These are phyloP conservation scores for Phycodurus eques DNA, from an alignment of 2,113 vertebrate genomes.

Conservation along the genomic window DNA sequence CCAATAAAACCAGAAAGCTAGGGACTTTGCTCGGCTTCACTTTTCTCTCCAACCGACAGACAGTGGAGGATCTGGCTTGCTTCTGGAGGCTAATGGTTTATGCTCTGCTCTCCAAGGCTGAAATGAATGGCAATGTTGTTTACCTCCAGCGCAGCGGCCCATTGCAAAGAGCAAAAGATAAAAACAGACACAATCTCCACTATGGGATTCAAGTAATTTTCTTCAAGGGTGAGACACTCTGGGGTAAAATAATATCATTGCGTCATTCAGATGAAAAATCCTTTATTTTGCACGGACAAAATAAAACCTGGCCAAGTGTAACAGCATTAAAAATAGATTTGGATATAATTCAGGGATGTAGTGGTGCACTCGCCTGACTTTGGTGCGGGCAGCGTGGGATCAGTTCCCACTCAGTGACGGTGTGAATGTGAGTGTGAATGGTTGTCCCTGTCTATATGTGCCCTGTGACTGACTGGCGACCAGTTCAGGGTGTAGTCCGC, in stretches of 20 bases:
- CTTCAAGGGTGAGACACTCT: constrained; percentile 15
- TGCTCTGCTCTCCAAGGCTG: constrained; percentile 54
- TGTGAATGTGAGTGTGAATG: too few species aligned
- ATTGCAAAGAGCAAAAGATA: constrained; percentile 22
- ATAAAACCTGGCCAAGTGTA: constrained; percentile 23
- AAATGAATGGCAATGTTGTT: constrained; percentile 65
- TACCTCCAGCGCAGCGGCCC: constrained; percentile 54
- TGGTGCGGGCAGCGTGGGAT: too few species aligned
- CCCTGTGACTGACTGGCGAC: too few species aligned
- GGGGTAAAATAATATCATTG: constrained; percentile 30
- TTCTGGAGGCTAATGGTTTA: constrained; percentile 57
- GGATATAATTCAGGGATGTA: constrained; percentile 10
- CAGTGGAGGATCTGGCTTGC: background rate
- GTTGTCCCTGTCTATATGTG: too few species aligned
- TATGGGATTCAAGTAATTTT: constrained; percentile 35
- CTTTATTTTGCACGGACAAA: constrained; percentile 11
- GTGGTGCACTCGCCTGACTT: too few species aligned
- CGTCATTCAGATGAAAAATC: constrained; percentile 9
- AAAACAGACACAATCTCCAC: constrained; percentile 23
- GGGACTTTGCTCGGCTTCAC: constrained; percentile 47
- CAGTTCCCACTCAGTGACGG: too few species aligned
- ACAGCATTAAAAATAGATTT: constrained; percentile 16
- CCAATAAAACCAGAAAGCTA: constrained; percentile 45
- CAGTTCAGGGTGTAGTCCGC: too few species aligned
- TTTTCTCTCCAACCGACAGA: constrained; percentile 29